Base-by-base conservation (phyloP, 2,113 vertebrate genomes). In the Penelope pileata region DNA sequence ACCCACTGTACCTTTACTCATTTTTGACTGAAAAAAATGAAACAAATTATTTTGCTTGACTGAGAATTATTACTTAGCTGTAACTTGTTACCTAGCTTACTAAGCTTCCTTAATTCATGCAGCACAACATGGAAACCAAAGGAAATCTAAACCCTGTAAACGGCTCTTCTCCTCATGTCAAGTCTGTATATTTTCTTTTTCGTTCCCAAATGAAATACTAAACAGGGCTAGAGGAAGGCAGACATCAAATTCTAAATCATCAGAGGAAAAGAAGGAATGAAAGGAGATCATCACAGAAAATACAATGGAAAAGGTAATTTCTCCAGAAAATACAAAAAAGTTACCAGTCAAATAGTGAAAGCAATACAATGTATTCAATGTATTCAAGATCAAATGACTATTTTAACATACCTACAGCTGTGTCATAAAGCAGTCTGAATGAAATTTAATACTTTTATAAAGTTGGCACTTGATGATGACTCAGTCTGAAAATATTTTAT, bases 61-160 rank as follows among this genome's bases (percentile, higher is more conserved):
- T 76, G 24, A 19, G 27, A 91, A 91, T 83, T 88, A 80, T 90
- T 85, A 83, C n/a, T 58, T 78, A 95, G 53, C 66, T 90, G 67
- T 83, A 79, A 80, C 53, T n/a, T n/a, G n/a, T n/a, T n/a, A n/a
- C n/a, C n/a, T n/a, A n/a, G n/a, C n/a, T n/a, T n/a, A 38, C 7
- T 24, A 79, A 85, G 43, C 40, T 68, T 79, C 75, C 58, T 19
- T 60, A 53, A 36, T 69, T 89, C 79, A 36, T 60, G 40, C 43
- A 56, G 66, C 27, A 68, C 17, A 87, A 27, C 26, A 53, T 80
- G 68, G 51, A 88, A 91, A 83, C 23, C 40, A 79, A 74, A 62
- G 40, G 59, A 83, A 76, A 42, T 45, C 22, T 62, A 47, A 85
- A n/a, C 2, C 24, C 21, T 70, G 67, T 80, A 88, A 88, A 77